These are phyloP conservation scores for Polypedilum vanderplanki DNA, from an alignment of 1,140 invertebrate species.

Conservation along the genomic window DNA sequence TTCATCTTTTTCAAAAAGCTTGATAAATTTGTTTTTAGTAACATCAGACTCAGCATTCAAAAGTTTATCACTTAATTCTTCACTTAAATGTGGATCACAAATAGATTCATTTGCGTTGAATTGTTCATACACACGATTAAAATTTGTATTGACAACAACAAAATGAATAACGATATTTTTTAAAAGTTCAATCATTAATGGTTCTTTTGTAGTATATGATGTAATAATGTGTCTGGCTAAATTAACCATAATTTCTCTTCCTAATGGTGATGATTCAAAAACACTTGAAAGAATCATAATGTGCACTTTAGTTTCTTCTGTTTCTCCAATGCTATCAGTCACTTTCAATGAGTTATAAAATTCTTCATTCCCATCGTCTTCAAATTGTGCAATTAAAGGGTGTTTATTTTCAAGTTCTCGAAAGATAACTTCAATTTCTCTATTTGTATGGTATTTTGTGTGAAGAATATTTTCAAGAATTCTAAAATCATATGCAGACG, in stretches of 20 bases:
- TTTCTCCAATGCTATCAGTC: constrained; percentile 49
- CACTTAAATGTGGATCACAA: constrained; percentile 39
- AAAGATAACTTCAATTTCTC: constrained; percentile 55
- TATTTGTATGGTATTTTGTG: constrained; percentile 55
- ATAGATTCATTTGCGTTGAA: constrained; percentile 39
- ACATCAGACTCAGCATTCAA: constrained; percentile 37
- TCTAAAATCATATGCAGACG: constrained; percentile 64
- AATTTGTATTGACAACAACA: constrained; percentile 51
- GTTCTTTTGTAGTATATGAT: constrained; percentile 60
- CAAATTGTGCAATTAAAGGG: constrained; percentile 54
- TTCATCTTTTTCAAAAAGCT: constrained; percentile 38
- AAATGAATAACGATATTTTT: constrained; percentile 70
- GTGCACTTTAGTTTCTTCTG: constrained; percentile 73
- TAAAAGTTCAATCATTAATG: constrained; percentile 55
- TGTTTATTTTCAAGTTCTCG: constrained; percentile 58
- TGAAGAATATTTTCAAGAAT: constrained; percentile 51
- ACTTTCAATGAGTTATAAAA: constrained; percentile 40
- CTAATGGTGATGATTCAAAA: constrained; percentile 73
- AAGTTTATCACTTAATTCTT: constrained; percentile 40
- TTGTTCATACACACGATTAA: constrained; percentile 35
- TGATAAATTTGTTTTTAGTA: constrained; percentile 35
- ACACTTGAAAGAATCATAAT: constrained; percentile 76
- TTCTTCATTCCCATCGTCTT: constrained; percentile 35
- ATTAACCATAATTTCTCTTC: constrained; percentile 74
- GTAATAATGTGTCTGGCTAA: constrained; percentile 71